These are phyloP conservation scores for Podiceps cristatus DNA, from an alignment of 2,113 vertebrate species.

Conservation along the genomic window DNA sequence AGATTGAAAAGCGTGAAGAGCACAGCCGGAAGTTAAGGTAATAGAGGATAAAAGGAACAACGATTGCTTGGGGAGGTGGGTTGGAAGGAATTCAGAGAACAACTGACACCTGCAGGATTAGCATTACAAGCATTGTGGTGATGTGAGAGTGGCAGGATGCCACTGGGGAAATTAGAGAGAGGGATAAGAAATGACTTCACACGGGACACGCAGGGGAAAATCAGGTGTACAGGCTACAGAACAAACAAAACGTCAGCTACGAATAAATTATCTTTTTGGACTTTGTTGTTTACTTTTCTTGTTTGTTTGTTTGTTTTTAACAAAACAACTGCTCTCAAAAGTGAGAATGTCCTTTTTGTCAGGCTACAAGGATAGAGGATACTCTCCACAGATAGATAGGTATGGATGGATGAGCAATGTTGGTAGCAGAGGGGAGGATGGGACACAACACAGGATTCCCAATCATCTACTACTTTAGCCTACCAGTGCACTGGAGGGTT, in stretches of 20 bases:
- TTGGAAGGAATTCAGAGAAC: conserved; percentile 47
- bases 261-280: not conserved
- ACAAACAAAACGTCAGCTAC: not conserved
- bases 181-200: not conserved
- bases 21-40: not conserved
- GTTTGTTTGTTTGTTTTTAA: not conserved
- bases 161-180: not conserved
- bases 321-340: not conserved
- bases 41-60: conserved; percentile 42
- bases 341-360: not conserved
- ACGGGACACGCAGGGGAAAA: not conserved
- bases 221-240: not conserved
- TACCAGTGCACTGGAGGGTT: too few species aligned
- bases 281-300: not conserved
- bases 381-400: not conserved
- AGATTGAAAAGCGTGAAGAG: not conserved
- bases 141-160: not conserved
- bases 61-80: not conserved
- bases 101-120: conserved; percentile 17
- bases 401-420: rapidly evolving
- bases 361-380: not conserved
- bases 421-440: rapidly evolving
- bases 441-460: not conserved
- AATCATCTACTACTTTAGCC: rapidly evolving
- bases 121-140: not conserved